Evolutionary conservation across 2,113 vertebrate genomes (phyloP), one percentile per base, ranked within the genome.

Genomic region (Hydrolagus affinis): DNA sequence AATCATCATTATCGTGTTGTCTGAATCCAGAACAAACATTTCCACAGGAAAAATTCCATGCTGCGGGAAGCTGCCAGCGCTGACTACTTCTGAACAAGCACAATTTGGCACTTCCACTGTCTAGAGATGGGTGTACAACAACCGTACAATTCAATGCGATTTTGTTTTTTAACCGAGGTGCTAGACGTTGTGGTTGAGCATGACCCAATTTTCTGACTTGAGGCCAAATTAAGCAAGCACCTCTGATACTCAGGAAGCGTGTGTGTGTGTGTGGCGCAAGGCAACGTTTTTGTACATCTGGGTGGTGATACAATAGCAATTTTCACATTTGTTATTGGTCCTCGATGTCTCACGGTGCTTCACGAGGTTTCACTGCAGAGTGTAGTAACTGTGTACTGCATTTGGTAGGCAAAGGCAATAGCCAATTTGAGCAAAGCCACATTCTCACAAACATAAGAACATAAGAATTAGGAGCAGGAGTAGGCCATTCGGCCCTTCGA

Each of bases 1-100:
- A 83, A 32, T 83, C 62, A 83, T 32, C 60, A 6, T 83, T 83
- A 68, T 25, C 57, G 30, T 83, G 28, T 66, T 66, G 78, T 64
- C 32, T 66, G 60, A 83, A 83, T 66, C 78, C 78, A 83, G 78
- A 66, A 83, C 66, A 83, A 83, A 83, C 66, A 83, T 83, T 83
- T 66, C 78, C 60, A 32, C 25, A 28, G 66, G 2, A 66, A 83
- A 83, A 83, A 83, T 83, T 83, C 78, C 78, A 83, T 19, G 17
- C 62, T 83, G 9, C 17, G 66, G n/a, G 78, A 19, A 19, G 78
- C 15, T 75, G 78, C 78, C 60, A 83, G n/a, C 28, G 19, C 60
- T 32, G 78, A 30, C 78, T 83, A 28, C 60, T 32, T 80, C 77
- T 64, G 23, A 80, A 64, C 77, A 80, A 60, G 77, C 60, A 64